A percentile compares a stretch with the other conserved stretches of the same genome.
phyloP scores from a whole-genome alignment of 2,797 vertebrate species.

The Pipistrellus nathusii region DNA sequence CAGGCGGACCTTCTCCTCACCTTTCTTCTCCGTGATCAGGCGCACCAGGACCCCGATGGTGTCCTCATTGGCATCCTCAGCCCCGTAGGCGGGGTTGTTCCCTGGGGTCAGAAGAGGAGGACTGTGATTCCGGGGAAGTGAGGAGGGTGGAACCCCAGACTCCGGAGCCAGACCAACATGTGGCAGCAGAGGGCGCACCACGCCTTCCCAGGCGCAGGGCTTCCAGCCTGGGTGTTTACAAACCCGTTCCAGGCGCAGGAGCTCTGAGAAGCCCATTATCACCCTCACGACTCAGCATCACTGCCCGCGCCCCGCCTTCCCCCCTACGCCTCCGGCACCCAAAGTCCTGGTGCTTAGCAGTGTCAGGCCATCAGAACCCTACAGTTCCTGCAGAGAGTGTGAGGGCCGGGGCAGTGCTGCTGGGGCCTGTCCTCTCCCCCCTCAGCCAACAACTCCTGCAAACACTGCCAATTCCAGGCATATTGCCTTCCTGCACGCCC shows the following conservation, averaged over 20 bases:
- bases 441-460: not conserved
- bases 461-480: not conserved
- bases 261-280: not conserved
- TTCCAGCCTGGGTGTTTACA: not conserved
- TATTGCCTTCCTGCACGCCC: not conserved
- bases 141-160: not conserved
- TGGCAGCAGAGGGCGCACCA: constrained; percentile 68
- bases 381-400: not conserved
- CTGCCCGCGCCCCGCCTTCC: not conserved
- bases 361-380: not conserved
- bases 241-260: not conserved
- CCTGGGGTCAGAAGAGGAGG: constrained; percentile 77
- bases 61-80: constrained; percentile 95
- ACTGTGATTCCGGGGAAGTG: not conserved
- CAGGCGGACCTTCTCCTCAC: constrained; percentile 81
- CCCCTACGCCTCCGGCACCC: not conserved
- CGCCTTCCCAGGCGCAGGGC: not conserved
- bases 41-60: constrained; percentile 96
- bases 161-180: not conserved
- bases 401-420: not conserved
- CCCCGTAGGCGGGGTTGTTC: constrained; percentile 87
- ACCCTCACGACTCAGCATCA: not conserved
- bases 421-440: not conserved
- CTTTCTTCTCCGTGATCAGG: constrained; percentile 98
- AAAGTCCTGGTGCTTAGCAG: not conserved